A percentile compares a stretch with the other conserved stretches of the same genome.
phyloP scores from a whole-genome alignment of 2,113 vertebrate species.

The Gymnocephalus cernua region DNA sequence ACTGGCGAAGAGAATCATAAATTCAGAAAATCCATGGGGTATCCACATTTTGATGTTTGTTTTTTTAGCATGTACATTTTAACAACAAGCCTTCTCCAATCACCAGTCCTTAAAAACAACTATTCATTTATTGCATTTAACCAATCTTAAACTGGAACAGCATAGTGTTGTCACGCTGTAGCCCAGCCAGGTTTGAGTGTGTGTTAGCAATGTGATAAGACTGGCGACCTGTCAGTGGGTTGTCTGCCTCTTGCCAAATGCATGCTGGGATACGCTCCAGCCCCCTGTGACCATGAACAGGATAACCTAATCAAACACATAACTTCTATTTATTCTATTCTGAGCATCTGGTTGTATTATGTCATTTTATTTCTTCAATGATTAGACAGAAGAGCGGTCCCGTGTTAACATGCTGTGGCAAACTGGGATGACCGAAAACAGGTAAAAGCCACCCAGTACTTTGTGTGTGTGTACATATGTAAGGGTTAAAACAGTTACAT shows the following conservation, averaged over 20 bases:
- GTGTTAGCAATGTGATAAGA: conserved; percentile 3
- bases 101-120: neutral
- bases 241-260: neutral
- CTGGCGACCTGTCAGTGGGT: neutral
- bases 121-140: neutral
- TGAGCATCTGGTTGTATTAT: neutral
- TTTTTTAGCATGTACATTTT: neutral
- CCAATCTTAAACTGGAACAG: neutral
- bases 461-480: neutral
- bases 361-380: neutral
- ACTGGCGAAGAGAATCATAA: neutral
- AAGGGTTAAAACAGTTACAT: neutral
- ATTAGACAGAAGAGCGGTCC: neutral
- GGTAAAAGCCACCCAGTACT: neutral
- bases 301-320: neutral
- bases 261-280: conserved; percentile 2
- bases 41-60: neutral
- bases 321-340: neutral
- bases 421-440: neutral
- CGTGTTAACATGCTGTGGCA: neutral
- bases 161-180: neutral
- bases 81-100: neutral
- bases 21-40: neutral
- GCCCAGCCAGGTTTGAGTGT: neutral
- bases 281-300: neutral